Evolutionary conservation across 2,888 invertebrate species (phyloP).

Genomic region (Galeopsomyia nigrocyanea): DNA sequence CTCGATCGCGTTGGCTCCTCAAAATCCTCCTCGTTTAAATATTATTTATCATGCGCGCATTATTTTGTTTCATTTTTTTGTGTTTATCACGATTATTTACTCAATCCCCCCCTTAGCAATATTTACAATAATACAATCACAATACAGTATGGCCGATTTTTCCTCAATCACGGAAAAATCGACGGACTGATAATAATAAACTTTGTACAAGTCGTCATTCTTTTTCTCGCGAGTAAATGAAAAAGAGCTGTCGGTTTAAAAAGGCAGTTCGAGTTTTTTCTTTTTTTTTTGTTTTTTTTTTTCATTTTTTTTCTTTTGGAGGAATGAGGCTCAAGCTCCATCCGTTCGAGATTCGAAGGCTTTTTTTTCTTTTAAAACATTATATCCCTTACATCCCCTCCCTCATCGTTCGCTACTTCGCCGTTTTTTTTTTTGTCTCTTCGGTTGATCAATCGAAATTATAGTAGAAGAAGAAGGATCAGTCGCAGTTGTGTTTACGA

Average conservation of each 20-base stretch:
- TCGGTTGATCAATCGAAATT: too few species aligned
- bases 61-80: constrained; percentile 1
- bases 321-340: background rate
- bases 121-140: constrained; percentile 46
- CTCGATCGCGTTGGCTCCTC: constrained; percentile 44
- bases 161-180: constrained; percentile 10
- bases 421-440: too few species aligned
- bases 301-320: too few species aligned
- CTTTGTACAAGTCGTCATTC: constrained; percentile 40
- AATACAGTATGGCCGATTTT: constrained; percentile 31
- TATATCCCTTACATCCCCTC: too few species aligned
- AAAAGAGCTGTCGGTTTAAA: too few species aligned
- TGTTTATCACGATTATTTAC: too few species aligned
- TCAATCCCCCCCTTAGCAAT: constrained; percentile 30
- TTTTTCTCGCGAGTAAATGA: background rate
- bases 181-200: constrained; percentile 27
- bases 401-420: too few species aligned
- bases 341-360: constrained; percentile 48
- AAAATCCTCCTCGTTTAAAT: background rate
- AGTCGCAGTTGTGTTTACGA: too few species aligned
- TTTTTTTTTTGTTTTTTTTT: too few species aligned
- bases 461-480: constrained; percentile 32
- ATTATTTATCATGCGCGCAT: constrained; percentile 19
- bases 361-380: background rate
- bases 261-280: too few species aligned